Evolutionary conservation across 2,113 vertebrate species (phyloP), one percentile per base, ranked within the genome.

Genomic region (Chamaea fasciata): DNA sequence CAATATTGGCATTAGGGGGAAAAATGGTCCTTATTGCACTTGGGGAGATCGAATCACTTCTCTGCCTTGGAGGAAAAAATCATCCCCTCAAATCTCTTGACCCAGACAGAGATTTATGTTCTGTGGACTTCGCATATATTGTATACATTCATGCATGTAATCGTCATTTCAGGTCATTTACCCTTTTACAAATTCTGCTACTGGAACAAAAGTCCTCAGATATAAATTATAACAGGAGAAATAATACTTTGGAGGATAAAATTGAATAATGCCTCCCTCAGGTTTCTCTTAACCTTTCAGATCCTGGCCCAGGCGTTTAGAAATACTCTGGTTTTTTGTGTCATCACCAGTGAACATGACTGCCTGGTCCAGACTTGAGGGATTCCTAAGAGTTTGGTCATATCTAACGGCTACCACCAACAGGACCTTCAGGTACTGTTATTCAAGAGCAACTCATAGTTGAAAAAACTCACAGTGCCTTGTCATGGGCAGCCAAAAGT

Each of bases 241-340:
- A 46, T 46, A 20, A 46, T 46, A 46, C 44, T 46, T 46, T 20
- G 44, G 44, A 20, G 5, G 20, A 47, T 26, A 68, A 55, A 83
- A 86, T 24, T 6, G 1, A 10, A 3, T 13, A 63, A 73, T 0
- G 0, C 16, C 31, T 68, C 23, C 33, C 10, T 16, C 16, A 13
- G 2, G 16, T 69, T 9, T 56, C 37, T 44, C 64, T 59, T 39
- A 69, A 2, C 11, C 4, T 37, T 74, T 74, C 30, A 56, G 46
- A 64, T 49, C 23, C 69, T 39, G 9, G 16, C 15, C 8, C 30
- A 81, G 30, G 15, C 5, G 26, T 56, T 87, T 39, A 64, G 15
- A 22, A 50, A 46, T 5, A 49, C 2, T 13, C 13, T 22, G 13
- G 0, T 3, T 37, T 50, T 65, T 79, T 60, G 22, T 52, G 21